Base-by-base conservation (phyloP, 2,888 invertebrate species). In the Orchestes rusci region DNA sequence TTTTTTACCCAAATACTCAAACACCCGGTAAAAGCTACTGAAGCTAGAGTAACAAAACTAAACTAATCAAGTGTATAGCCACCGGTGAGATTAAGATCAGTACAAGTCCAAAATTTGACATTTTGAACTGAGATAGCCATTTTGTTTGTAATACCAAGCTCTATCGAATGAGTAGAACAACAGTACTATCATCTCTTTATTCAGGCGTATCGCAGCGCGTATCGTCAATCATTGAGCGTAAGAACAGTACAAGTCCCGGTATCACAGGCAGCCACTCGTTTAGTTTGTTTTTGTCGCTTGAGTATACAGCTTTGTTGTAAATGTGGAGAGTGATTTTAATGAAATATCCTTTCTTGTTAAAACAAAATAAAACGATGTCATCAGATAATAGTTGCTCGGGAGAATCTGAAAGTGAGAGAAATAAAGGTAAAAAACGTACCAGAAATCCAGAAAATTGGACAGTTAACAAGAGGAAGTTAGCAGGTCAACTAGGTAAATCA, bases 51-150 rank as follows among this genome's bases (percentile, higher is more conserved):
- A n/a, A n/a, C n/a, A n/a, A n/a, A n/a, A n/a, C n/a, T n/a, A n/a
- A n/a, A n/a, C n/a, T n/a, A n/a, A n/a, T n/a, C n/a, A n/a, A n/a
- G n/a, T n/a, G n/a, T n/a, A n/a, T n/a, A n/a, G n/a, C n/a, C n/a
- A 60, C 59, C 53, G 52, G 23, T 23, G 23, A 23, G 23, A 23
- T 23, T 5, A 23, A 23, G 10, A 23, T 7, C 23, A 23, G 23
- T 23, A n/a, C n/a, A 23, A 23, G 23, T 23, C 23, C 23, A 23
- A 23, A 23, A 23, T 7, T 23, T 23, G 23, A 10, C 23, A 10
- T 23, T 23, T 23, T 23, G 5, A 23, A 10, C 10, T 23, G 23
- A 23, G 23, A 23, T 23, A 23, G 23, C 23, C 23, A 23, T 7
- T 23, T 10, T 7, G 7, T 23, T 23, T 23, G 5, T 7, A 23